Percentiles rank a stretch among this genome's conserved stretches.
These are phyloP conservation scores for Catajapyx aquilonaris DNA, from an alignment of 1,140 invertebrate genomes.

Conservation along the genomic window DNA sequence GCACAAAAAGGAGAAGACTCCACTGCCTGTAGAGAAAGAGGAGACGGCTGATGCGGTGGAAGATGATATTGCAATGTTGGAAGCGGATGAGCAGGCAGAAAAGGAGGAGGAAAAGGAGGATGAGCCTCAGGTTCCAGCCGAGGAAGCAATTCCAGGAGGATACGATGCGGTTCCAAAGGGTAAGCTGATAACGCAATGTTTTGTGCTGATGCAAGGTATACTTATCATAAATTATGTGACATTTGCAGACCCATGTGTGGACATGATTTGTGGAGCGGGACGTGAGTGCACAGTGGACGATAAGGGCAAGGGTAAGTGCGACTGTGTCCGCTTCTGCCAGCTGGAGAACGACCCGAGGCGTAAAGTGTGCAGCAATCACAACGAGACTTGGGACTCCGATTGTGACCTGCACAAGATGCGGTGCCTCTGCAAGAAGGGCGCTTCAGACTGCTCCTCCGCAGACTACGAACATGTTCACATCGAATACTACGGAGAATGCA, in stretches of 20 bases:
- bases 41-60: too few species aligned
- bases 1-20: too few species aligned
- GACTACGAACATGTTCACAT: conserved; percentile 74
- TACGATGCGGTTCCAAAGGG: too few species aligned
- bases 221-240: too few species aligned
- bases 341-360: conserved; percentile 52
- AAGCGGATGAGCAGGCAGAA: too few species aligned
- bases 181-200: too few species aligned
- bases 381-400: conserved; percentile 80
- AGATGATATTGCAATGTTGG: too few species aligned
- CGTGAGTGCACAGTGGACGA: conserved; percentile 58
- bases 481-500: conserved; percentile 73
- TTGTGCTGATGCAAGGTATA: too few species aligned
- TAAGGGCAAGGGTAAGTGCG: conserved; percentile 53
- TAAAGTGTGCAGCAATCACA: conserved; percentile 72
- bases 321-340: conserved; percentile 65
- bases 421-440: conserved; percentile 60
- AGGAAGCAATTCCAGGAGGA: too few species aligned
- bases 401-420: conserved; percentile 78
- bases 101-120: too few species aligned
- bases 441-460: conserved; percentile 44
- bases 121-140: too few species aligned
- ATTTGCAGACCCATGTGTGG: conserved; percentile 49
- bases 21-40: too few species aligned
- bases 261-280: conserved; percentile 74